A percentile compares a stretch with the other conserved stretches of the same genome.
These are phyloP conservation scores for Atherinosoma microstoma DNA, from an alignment of 2,797 vertebrate species.

Conservation along the genomic window DNA sequence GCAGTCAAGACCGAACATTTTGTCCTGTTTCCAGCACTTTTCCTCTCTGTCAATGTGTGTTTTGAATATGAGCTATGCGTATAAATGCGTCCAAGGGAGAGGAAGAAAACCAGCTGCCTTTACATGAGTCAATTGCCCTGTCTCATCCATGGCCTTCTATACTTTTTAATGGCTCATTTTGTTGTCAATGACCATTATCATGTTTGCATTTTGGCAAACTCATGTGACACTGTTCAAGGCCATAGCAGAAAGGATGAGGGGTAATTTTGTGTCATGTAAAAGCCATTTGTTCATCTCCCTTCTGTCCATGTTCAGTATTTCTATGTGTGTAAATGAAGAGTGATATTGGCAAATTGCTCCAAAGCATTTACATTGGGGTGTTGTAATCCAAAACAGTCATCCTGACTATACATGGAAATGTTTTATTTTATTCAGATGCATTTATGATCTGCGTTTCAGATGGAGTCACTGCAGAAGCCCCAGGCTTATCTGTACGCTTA, in stretches of 20 bases:
- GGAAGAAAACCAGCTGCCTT: slow-evolving; percentile 46
- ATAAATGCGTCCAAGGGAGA: slow-evolving; percentile 54
- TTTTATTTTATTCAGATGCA: slow-evolving; percentile 4
- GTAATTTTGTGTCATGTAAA: slow-evolving; percentile 63
- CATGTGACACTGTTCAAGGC: slow-evolving; percentile 23
- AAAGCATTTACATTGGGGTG: slow-evolving; percentile 67
- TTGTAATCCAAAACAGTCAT: slow-evolving; percentile 17
- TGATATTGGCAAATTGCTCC: slow-evolving; percentile 46
- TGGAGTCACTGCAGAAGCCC: slow-evolving; percentile 54
- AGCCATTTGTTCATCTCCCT: slow-evolving; percentile 63
- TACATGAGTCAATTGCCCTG: slow-evolving; percentile 49
- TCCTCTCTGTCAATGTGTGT: slow-evolving; percentile 45
- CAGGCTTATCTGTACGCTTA: not conserved
- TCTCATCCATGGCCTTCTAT: slow-evolving; percentile 38
- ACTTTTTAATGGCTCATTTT: slow-evolving; percentile 16
- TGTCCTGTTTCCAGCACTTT: slow-evolving; percentile 29
- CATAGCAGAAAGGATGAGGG: slow-evolving; percentile 49
- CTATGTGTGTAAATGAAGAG: slow-evolving; percentile 42
- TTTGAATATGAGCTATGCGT: slow-evolving; percentile 49
- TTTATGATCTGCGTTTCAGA: slow-evolving; percentile 9
- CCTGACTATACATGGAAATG: not conserved
- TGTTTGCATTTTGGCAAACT: slow-evolving; percentile 37
- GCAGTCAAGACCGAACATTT: slow-evolving; percentile 16
- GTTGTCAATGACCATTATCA: slow-evolving; percentile 17
- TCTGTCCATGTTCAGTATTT: slow-evolving; percentile 60